These are phyloP conservation scores for Hipposideros larvatus DNA, from an alignment of 2,797 vertebrate species.

Conservation along the genomic window DNA sequence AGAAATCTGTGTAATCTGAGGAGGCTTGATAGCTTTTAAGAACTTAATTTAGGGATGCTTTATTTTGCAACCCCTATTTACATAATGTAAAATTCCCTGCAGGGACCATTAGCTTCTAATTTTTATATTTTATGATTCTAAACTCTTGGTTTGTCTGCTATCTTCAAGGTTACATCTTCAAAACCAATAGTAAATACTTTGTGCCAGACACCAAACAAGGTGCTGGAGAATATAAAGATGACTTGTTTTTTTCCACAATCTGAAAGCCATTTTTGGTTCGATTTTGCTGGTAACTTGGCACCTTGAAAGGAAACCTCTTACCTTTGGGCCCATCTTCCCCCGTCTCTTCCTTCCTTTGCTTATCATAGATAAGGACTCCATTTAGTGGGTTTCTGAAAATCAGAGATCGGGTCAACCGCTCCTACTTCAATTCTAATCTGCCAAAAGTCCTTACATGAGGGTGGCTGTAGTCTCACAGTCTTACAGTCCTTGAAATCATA, in stretches of 20 bases:
- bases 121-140: neutral
- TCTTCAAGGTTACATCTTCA: neutral
- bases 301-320: constrained; percentile 2
- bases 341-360: neutral
- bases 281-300: neutral
- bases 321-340: neutral
- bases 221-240: neutral
- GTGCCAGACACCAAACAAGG: neutral
- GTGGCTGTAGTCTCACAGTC: neutral
- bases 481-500: constrained; percentile 5
- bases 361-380: neutral
- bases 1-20: neutral
- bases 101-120: neutral
- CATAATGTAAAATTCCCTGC: neutral
- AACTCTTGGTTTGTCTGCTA: neutral
- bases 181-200: neutral
- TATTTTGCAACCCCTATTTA: neutral
- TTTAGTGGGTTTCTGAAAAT: neutral
- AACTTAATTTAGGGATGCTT: neutral
- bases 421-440: neutral
- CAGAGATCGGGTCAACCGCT: neutral
- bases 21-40: neutral
- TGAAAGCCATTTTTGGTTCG: neutral
- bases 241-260: neutral
- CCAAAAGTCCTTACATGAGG: neutral